These are phyloP conservation scores for Cebidichthys violaceus DNA, from an alignment of 2,113 vertebrate genomes.

Conservation along the genomic window DNA sequence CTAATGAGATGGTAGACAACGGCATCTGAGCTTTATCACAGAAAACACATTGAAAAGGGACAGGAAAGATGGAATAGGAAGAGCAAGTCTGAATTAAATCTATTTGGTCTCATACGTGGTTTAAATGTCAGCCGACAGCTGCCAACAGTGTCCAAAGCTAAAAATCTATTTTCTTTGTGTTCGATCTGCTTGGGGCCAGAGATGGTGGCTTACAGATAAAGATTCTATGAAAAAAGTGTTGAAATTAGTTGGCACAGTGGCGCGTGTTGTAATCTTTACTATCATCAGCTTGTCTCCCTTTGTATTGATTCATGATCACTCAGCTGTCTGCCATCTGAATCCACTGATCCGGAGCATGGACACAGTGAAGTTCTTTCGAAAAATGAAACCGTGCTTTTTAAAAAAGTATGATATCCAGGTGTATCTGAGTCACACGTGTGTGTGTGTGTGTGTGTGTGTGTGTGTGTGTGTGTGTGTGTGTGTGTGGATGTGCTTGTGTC, in stretches of 20 bases:
- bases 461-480: constrained; percentile 20
- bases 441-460: constrained; percentile 16
- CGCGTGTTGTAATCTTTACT: background rate
- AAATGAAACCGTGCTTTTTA: constrained; percentile 44
- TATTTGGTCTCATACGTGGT: background rate
- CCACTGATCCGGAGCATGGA: constrained; percentile 15
- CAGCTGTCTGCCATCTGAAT: constrained; percentile 12
- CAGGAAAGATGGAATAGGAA: constrained; percentile 30
- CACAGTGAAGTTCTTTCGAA: background rate
- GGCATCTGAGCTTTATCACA: constrained; percentile 31
- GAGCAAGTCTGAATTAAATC: background rate
- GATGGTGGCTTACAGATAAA: background rate
- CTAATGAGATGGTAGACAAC: constrained; percentile 4
- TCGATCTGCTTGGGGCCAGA: background rate
- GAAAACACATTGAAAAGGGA: background rate
- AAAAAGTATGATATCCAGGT: constrained; percentile 25
- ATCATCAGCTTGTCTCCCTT: background rate
- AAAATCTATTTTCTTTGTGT: background rate
- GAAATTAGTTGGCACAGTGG: background rate
- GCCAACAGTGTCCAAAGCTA: background rate
- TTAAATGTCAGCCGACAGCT: background rate
- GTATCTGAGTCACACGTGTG: constrained; percentile 23
- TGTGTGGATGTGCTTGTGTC: constrained; percentile 27
- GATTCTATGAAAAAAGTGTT: background rate
- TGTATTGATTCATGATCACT: constrained; percentile 14